Base-by-base conservation (phyloP, 1,140 invertebrate species). In the Scylla paramamosain region DNA sequence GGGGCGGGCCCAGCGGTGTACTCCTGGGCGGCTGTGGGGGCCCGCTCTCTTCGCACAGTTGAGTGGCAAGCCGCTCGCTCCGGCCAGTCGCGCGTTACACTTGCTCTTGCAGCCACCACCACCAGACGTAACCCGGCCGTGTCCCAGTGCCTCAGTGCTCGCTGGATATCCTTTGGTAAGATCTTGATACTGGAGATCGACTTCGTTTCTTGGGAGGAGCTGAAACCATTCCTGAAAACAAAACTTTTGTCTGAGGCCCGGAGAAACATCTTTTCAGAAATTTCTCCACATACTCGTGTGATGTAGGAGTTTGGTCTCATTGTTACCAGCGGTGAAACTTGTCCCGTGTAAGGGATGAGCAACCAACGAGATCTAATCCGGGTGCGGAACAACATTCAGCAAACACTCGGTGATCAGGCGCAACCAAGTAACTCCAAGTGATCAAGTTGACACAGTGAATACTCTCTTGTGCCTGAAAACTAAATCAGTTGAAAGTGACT, bases 51-150 rank as follows among this genome's bases (percentile, higher is more conserved):
- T 89, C 91, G 52, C 94, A 95, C 94, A 95, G 94, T 95, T 95
- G 94, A 92, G 94, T 95, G 94, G 91, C 94, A 95, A 95, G 94
- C 94, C 94, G 94, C 91, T 95, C 91, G 94, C 94, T 95, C 94
- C 94, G 94, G 91, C 91, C 84, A 95, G 94, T 95, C 94, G 94
- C 91, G 94, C 94, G 94, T 95, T 95, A 92, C 94, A 95, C 45
- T 95, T 93, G 82, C 94, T 95, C 91, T 95, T 82, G 91, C 91
- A 95, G 94, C 28, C 91, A 59, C 91, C 83, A 84, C 20, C 48
- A 86, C 20, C 48, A 82, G 88, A 82, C 59, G 87, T 88, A 91
- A 91, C 77, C 93, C 29, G 91, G 52, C 91, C 83, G 91, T 92
- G 91, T 95, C 91, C 91, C 84, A 92, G 91, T 95, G 91, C 48